Percentiles rank a stretch among this genome's conserved stretches.
These are phyloP conservation scores for Eumerus sabulonum DNA, from an alignment of 2,888 invertebrate species.

Conservation along the genomic window DNA sequence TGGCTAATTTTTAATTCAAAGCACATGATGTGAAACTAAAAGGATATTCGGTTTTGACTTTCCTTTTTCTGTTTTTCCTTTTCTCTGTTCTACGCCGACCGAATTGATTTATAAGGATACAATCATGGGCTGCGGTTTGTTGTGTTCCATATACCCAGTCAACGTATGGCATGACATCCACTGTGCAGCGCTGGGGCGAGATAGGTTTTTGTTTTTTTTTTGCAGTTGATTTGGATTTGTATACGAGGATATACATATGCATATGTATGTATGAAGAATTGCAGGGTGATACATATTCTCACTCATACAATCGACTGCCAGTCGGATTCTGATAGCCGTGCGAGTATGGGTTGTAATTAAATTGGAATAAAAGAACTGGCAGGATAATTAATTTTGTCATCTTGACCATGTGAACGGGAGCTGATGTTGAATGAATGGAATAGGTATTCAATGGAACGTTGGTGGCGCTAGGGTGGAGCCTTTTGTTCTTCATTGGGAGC, in stretches of 20 bases:
- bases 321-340: constrained; percentile 21
- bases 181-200: too few relatives aligned
- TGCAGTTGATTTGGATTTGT: constrained; percentile 60
- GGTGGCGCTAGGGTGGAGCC: not conserved
- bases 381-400: constrained; percentile 65
- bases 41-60: constrained; percentile 50
- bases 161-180: too few relatives aligned
- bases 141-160: constrained; percentile 35
- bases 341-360: constrained; percentile 49
- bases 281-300: constrained; percentile 24
- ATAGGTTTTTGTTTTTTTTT: constrained; percentile 23
- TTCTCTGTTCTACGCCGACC: constrained; percentile 33
- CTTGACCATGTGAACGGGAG: constrained; percentile 43
- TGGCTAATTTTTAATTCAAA: constrained; percentile 69
- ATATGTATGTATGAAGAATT: constrained; percentile 41
- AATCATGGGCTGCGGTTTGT: constrained; percentile 62
- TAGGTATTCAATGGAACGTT: constrained; percentile 13
- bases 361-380: constrained; percentile 54
- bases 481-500: not conserved
- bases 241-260: constrained; percentile 48
- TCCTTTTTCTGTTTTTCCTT: constrained; percentile 6
- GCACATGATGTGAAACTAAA: constrained; percentile 69
- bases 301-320: constrained; percentile 44
- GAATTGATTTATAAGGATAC: constrained; percentile 69
- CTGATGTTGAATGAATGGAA: constrained; percentile 18